Percentiles rank a stretch among this genome's conserved stretches.
These are phyloP conservation scores for Tachina grossa DNA, from an alignment of 2,888 invertebrate genomes.

Conservation along the genomic window DNA sequence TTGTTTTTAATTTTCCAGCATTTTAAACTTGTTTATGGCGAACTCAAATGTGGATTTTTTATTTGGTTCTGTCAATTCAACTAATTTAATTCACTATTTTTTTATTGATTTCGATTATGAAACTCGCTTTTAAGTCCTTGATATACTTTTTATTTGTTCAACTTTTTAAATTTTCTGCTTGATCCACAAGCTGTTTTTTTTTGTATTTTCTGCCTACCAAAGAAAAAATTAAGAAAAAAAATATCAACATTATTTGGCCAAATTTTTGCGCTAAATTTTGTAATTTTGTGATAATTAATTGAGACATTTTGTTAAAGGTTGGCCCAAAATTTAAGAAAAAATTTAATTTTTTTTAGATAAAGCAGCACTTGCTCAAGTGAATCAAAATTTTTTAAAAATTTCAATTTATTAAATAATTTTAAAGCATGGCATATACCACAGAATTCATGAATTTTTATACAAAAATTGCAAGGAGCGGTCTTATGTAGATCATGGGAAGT, in stretches of 20 bases:
- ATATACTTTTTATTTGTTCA: not conserved
- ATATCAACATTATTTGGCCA: not conserved
- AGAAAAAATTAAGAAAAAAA: not conserved
- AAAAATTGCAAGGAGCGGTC: too few relatives aligned
- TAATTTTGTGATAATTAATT: not conserved
- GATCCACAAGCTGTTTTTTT: not conserved
- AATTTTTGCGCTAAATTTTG: not conserved
- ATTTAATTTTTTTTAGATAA: too few relatives aligned
- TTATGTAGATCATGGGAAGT: too few relatives aligned
- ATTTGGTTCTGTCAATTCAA: conserved; percentile 3
- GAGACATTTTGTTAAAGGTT: not conserved
- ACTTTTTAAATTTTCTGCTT: not conserved
- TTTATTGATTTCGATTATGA: not conserved
- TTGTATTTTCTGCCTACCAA: not conserved
- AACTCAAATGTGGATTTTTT: not conserved
- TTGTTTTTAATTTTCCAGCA: too few relatives aligned
- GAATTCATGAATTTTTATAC: too few relatives aligned
- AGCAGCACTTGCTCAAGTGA: too few relatives aligned
- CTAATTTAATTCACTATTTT: not conserved
- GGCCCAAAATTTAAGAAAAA: too few relatives aligned
- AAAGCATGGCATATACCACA: too few relatives aligned
- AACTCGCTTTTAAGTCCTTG: not conserved
- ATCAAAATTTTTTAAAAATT: too few relatives aligned
- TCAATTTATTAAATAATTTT: too few relatives aligned
- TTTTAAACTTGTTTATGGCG: not conserved